These are phyloP conservation scores for Scophthalmus maximus DNA, from an alignment of 2,113 vertebrate genomes.

Conservation along the genomic window DNA sequence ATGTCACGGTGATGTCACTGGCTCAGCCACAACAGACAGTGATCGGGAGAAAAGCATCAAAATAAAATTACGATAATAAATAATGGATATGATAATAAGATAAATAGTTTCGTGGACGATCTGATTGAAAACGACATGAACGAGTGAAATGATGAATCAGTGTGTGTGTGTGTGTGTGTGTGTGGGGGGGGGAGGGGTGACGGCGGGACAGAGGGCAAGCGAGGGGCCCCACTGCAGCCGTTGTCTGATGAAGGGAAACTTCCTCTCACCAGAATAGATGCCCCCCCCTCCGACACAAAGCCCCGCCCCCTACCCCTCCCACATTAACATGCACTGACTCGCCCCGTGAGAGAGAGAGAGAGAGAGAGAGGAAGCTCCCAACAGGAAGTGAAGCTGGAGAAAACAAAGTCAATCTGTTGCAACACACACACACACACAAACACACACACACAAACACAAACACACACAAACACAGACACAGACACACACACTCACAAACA, in stretches of 20 bases:
- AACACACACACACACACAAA: not conserved
- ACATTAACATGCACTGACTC: conserved; percentile 49
- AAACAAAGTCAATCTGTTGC: conserved; percentile 57
- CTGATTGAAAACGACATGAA: too few relatives aligned
- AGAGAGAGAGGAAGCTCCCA: conserved; percentile 44
- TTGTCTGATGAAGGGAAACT: conserved; percentile 65
- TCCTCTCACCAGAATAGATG: conserved; percentile 64
- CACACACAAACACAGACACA: too few relatives aligned
- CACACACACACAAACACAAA: too few relatives aligned
- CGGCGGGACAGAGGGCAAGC: conserved; percentile 37
- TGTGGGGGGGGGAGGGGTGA: conserved; percentile 15
- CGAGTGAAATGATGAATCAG: too few relatives aligned
- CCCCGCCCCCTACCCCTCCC: conserved; percentile 21
- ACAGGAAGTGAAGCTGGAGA: conserved; percentile 68
- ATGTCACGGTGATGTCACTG: not conserved
- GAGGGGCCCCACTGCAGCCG: conserved; percentile 37
- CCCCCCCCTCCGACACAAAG: not conserved
- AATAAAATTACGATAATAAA: too few relatives aligned
- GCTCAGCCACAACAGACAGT: too few relatives aligned
- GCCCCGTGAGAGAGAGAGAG: conserved; percentile 28
- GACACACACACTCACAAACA: too few relatives aligned
- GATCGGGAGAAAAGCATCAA: too few relatives aligned
- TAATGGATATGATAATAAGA: too few relatives aligned
- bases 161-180: conserved; percentile 16
- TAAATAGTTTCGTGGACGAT: too few relatives aligned